Base-by-base conservation (phyloP, 2,888 invertebrate species). In the Andrena minutula region DNA sequence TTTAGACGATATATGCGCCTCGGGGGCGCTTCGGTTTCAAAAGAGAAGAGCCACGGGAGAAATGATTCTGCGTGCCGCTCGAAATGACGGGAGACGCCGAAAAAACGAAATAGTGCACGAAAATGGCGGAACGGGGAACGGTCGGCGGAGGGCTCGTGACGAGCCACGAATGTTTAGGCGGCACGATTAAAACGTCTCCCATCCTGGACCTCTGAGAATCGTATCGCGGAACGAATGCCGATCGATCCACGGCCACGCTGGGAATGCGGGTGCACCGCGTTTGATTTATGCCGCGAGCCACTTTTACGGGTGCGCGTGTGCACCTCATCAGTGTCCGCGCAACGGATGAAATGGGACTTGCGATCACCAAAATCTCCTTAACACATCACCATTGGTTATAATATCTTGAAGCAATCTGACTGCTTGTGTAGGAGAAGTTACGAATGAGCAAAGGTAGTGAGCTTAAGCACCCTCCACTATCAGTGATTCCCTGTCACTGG, bases 101-200 rank as follows among this genome's bases (percentile, higher is more conserved):
- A 80, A 79, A 82, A 75, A 80, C 75, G 68, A 72, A 72, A 72
- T 75, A 75, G 82, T 73, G 69, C 66, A 51, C 66, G 72, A 75
- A 83, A 80, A 83, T 41, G 73, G 60, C 76, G 86, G 75, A 73
- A 76, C 58, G 56, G 68, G 47, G 81, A 80, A 60, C 65, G 53
- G 26, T 16, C 51, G 64, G 28, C 49, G 26, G 61, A 10, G 20
- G 26, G 7, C 32, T 20, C 30, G 75, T 68, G 84, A 86, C 87
- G 83, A 82, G 78, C 84, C 74, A 83, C 71, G 86, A 88, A 90
- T 87, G 85, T 88, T 89, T 89, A 84, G 82, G 84, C 88, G 86
- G 86, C 80, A 86, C 88, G 89, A 92, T 92, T 92, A 90, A 91
- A 92, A 91, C 89, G 90, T 91, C 88, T 89, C 77, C 71, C 69